Evolutionary conservation across 2,888 invertebrate genomes (phyloP).

Genomic region (Drosophila incognita): DNA sequence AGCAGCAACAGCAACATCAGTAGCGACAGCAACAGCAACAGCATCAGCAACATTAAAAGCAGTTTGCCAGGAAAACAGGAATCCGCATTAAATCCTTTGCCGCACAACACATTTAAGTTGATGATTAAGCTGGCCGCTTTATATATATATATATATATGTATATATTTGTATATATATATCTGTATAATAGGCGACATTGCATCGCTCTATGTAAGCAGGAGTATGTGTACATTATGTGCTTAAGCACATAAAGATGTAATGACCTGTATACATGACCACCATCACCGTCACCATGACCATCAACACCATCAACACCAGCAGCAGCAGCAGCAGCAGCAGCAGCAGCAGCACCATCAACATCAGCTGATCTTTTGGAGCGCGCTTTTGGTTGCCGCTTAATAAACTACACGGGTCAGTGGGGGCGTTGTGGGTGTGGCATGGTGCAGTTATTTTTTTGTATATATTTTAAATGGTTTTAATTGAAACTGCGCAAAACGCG

Average conservation of each 20-base stretch:
- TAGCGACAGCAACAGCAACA: slow-evolving; percentile 18
- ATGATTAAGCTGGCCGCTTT: slow-evolving; percentile 71
- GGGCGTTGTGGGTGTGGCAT: slow-evolving; percentile 39
- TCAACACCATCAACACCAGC: slow-evolving; percentile 21
- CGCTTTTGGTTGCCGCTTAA: slow-evolving; percentile 59
- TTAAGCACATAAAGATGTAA: slow-evolving; percentile 76
- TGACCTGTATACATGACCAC: slow-evolving; percentile 67
- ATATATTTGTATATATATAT: not conserved
- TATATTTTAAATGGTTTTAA: slow-evolving; percentile 82
- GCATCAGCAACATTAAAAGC: slow-evolving; percentile 32
- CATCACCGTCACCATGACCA: slow-evolving; percentile 10
- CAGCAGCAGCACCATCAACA: slow-evolving; percentile 29
- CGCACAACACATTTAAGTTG: slow-evolving; percentile 80
- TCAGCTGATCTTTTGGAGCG: slow-evolving; percentile 38
- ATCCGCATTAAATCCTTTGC: slow-evolving; percentile 67
- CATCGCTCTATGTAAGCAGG: slow-evolving; percentile 1
- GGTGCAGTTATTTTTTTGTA: slow-evolving; percentile 2
- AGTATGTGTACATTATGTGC: slow-evolving; percentile 65
- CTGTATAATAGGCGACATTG: slow-evolving; percentile 7
- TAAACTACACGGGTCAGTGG: slow-evolving; percentile 59
- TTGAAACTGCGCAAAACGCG: slow-evolving; percentile 73
- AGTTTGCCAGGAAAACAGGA: slow-evolving; percentile 35
- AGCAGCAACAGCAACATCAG: slow-evolving; percentile 24
- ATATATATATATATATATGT: not conserved
- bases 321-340: not conserved